Conservation (phyloP, 2,797 vertebrate species). For the Perodicticus potto region DNA sequence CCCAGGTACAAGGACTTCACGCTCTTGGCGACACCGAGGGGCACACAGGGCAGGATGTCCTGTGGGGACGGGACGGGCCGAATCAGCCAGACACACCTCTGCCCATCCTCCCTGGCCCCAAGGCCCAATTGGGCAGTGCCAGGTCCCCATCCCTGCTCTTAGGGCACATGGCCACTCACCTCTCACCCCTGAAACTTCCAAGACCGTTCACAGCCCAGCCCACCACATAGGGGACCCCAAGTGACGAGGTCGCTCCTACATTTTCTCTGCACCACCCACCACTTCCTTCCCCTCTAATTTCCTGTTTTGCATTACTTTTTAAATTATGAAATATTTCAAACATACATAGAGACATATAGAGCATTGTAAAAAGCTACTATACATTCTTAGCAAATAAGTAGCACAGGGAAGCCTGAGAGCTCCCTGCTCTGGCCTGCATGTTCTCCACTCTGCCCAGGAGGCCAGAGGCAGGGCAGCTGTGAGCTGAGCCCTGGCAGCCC, state of each 20-base stretch:
- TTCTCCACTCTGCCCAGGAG: not conserved
- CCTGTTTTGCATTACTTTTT: not conserved
- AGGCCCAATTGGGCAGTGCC: not conserved
- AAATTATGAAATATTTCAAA: not conserved
- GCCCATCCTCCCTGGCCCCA: not conserved
- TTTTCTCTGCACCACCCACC: not conserved
- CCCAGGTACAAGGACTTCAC: constrained; percentile 95
- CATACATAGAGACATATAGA: not conserved
- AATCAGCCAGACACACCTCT: not conserved
- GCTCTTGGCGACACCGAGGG: constrained; percentile 92
- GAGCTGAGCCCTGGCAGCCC: not conserved
- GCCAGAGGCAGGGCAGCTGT: not conserved
- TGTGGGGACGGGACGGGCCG: constrained; percentile 68
- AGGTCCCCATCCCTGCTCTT: not conserved
- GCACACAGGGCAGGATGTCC: constrained; percentile 92
- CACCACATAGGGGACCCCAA: rapidly evolving
- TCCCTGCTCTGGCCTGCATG: not conserved
- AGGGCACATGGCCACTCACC: not conserved
- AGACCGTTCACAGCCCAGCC: not conserved
- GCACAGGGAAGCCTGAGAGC: not conserved
- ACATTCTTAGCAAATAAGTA: not conserved
- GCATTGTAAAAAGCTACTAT: not conserved
- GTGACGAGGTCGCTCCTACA: not conserved
- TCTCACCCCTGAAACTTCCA: not conserved
- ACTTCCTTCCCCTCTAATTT: not conserved